These are phyloP conservation scores for Bursaphelenchus okinawaensis DNA, from an alignment of 2,888 invertebrate genomes.

Conservation along the genomic window DNA sequence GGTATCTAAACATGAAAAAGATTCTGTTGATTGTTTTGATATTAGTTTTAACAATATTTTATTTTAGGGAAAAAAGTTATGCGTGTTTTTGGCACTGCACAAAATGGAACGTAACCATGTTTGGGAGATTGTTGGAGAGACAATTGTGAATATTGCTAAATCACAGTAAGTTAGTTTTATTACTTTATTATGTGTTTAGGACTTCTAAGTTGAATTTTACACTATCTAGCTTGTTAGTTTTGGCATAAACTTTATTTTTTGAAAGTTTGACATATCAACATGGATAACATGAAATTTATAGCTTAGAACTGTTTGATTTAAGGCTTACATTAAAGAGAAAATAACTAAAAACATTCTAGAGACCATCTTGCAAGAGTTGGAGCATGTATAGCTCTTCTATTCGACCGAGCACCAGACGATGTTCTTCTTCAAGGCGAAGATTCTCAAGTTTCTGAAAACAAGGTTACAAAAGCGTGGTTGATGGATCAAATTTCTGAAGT, in stretches of 20 bases:
- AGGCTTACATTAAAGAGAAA: no score
- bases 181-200: not conserved
- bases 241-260: no score
- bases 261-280: no score
- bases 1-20: no score
- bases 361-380: not conserved
- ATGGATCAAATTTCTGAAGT: not conserved
- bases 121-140: not conserved
- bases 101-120: not conserved
- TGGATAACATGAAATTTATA: no score
- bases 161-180: not conserved
- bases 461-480: not conserved
- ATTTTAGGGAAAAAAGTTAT: not conserved
- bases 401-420: not conserved
- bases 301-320: no score
- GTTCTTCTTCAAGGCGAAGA: not conserved
- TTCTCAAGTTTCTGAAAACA: not conserved
- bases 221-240: no score
- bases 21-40: not conserved
- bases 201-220: no score
- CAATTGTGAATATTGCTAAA: not conserved
- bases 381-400: not conserved
- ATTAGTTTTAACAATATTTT: not conserved
- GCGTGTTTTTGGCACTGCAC: not conserved
- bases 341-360: not conserved